A percentile compares a stretch with the other conserved stretches of the same genome.
Evolutionary conservation across 2,888 invertebrate genomes (phyloP).

Genomic region (Aproaerema taeniolella): DNA sequence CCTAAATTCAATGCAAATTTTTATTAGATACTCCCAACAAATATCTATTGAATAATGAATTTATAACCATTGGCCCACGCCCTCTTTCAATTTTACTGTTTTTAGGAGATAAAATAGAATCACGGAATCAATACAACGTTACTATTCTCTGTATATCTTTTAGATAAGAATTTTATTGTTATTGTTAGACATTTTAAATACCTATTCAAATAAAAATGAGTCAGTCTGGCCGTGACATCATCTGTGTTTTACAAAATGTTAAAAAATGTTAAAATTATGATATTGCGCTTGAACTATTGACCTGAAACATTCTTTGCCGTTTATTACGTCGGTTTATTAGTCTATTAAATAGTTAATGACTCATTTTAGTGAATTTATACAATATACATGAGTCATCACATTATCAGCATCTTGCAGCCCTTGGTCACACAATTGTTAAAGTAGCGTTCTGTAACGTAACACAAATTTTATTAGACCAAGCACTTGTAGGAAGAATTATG

Average conservation of each 20-base stretch:
- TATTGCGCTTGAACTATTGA: conserved; percentile 68
- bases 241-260: conserved; percentile 63
- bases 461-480: too few species aligned
- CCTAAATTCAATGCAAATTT: conserved; percentile 9
- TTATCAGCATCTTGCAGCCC: too few species aligned
- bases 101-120: conserved; percentile 26
- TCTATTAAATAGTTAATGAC: conserved; percentile 44
- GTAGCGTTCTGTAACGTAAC: too few species aligned
- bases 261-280: conserved; percentile 64
- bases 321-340: conserved; percentile 43
- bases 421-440: neutral
- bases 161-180: conserved; percentile 42
- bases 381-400: conserved; percentile 47
- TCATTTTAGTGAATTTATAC: conserved; percentile 36
- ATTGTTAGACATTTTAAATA: conserved; percentile 37
- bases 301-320: conserved; percentile 53
- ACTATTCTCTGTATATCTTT: conserved; percentile 24
- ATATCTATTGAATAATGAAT: conserved; percentile 10
- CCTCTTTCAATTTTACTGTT: conserved; percentile 31
- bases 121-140: conserved; percentile 16
- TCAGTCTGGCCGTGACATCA: conserved; percentile 65
- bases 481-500: too few species aligned
- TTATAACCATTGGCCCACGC: conserved; percentile 24
- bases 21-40: conserved; percentile 5
- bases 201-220: conserved; percentile 54